These are phyloP conservation scores for Myopa tessellatipennis DNA, from an alignment of 2,888 invertebrate genomes.

Conservation along the genomic window DNA sequence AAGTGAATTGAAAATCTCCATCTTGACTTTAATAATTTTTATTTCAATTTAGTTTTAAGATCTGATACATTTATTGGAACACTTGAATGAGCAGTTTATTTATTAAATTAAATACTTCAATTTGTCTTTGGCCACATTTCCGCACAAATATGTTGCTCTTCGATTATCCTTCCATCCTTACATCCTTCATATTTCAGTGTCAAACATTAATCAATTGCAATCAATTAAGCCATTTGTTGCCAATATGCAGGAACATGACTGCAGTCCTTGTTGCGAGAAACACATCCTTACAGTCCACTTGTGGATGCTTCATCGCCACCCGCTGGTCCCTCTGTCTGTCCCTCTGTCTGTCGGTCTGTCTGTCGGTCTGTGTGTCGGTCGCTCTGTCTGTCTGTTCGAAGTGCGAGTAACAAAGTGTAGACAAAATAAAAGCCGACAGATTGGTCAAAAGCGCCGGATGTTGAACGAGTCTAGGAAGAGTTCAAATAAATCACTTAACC, in stretches of 20 bases:
- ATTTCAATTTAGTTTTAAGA: too few species aligned
- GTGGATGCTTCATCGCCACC: constrained; percentile 17
- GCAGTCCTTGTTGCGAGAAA: constrained; percentile 22
- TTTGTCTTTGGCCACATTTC: background rate
- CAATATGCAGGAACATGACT: constrained; percentile 31
- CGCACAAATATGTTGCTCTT: background rate
- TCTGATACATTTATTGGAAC: too few species aligned
- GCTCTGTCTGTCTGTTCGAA: constrained; percentile 7
- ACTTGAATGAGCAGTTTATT: too few species aligned
- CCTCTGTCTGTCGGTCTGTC: constrained; percentile 23
- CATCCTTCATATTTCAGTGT: background rate
- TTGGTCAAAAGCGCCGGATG: constrained; percentile 15
- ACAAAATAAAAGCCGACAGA: constrained; percentile 18
- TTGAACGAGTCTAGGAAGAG: background rate
- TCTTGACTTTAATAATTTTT: too few species aligned
- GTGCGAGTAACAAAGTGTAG: constrained; percentile 40
- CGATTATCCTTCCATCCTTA: background rate
- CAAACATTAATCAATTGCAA: constrained; percentile 24
- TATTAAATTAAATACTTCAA: too few species aligned
- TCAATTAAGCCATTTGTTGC: constrained; percentile 36
- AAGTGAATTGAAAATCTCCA: too few species aligned
- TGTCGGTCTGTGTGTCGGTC: constrained; percentile 27
- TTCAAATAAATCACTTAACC: constrained; percentile 37
- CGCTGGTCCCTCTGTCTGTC: background rate
- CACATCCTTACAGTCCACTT: constrained; percentile 20